These are phyloP conservation scores for Antrozous pallidus DNA, from an alignment of 2,797 vertebrate genomes.

Conservation along the genomic window DNA sequence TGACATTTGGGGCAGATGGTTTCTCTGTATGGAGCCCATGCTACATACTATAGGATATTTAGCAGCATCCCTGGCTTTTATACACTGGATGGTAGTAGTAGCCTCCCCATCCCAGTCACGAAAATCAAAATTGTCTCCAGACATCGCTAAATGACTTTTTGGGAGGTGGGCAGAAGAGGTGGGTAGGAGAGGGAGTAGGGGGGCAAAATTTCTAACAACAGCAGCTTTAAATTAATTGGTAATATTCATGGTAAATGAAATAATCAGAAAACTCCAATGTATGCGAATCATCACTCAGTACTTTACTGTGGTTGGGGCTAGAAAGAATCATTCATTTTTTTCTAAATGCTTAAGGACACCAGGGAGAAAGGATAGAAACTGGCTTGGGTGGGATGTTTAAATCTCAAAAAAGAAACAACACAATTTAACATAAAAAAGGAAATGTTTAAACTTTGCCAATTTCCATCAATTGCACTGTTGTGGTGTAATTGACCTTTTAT, in stretches of 20 bases:
- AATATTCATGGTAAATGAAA: not conserved
- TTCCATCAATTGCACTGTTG: slow-evolving; percentile 12
- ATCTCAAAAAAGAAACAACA: slow-evolving; percentile 15
- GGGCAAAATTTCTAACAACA: not conserved
- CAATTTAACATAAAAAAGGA: not conserved
- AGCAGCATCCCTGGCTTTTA: not conserved
- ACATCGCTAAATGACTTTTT: not conserved
- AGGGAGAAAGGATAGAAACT: not conserved
- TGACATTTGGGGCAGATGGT: not conserved
- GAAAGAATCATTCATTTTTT: not conserved
- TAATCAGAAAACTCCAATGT: not conserved
- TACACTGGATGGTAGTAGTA: rapidly evolving
- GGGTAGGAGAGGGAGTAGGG: rapidly evolving
- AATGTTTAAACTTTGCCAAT: slow-evolving; percentile 34
- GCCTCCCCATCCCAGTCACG: rapidly evolving
- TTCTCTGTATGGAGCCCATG: not conserved
- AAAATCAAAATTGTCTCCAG: not conserved
- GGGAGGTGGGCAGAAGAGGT: too few relatives aligned
- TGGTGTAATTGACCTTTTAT: slow-evolving; percentile 58
- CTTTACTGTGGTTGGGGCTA: not conserved
- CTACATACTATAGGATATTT: rapidly evolving
- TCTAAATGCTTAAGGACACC: not conserved
- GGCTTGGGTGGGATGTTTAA: not conserved
- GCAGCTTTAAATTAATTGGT: not conserved
- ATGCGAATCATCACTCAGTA: not conserved